Evolutionary conservation across 2,113 vertebrate genomes (phyloP).

Genomic region (Melanotaenia duboulayi): DNA sequence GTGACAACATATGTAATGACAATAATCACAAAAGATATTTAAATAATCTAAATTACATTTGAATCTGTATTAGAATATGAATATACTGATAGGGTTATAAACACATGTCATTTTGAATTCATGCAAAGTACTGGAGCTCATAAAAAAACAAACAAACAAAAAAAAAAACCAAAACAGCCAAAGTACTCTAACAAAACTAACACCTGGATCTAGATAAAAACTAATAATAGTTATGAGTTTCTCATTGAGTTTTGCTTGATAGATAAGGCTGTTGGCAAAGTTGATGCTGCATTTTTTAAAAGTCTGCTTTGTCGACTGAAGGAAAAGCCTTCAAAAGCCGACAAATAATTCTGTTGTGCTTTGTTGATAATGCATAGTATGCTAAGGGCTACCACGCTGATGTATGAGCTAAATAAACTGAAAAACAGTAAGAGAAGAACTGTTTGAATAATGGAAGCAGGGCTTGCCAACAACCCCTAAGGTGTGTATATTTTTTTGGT

Average conservation of each 20-base stretch:
- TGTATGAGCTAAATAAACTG: constrained; percentile 21
- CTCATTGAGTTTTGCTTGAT: neutral
- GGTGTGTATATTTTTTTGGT: constrained; percentile 7
- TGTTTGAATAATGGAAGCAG: constrained; percentile 17
- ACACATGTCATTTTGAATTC: neutral
- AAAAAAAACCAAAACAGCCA: too few relatives aligned
- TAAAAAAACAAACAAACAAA: too few relatives aligned
- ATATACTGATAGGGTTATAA: neutral
- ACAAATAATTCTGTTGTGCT: constrained; percentile 32
- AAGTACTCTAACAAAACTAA: neutral
- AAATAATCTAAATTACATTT: constrained; percentile 17
- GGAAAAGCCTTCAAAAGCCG: constrained; percentile 1
- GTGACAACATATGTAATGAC: constrained; percentile 38
- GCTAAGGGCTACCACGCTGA: constrained; percentile 21
- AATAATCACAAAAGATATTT: constrained; percentile 1
- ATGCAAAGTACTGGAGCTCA: constrained; percentile 1
- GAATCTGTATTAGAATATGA: constrained; percentile 18
- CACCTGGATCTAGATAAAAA: neutral
- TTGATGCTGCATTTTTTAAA: constrained; percentile 16
- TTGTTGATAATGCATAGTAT: constrained; percentile 11
- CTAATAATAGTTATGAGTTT: neutral
- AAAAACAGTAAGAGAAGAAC: constrained; percentile 30
- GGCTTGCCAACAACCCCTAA: constrained; percentile 1
- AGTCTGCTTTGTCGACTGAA: constrained; percentile 33
- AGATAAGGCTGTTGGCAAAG: constrained; percentile 14